Conservation (phyloP, 2,113 vertebrate species). For the Theropithecus gelada region DNA sequence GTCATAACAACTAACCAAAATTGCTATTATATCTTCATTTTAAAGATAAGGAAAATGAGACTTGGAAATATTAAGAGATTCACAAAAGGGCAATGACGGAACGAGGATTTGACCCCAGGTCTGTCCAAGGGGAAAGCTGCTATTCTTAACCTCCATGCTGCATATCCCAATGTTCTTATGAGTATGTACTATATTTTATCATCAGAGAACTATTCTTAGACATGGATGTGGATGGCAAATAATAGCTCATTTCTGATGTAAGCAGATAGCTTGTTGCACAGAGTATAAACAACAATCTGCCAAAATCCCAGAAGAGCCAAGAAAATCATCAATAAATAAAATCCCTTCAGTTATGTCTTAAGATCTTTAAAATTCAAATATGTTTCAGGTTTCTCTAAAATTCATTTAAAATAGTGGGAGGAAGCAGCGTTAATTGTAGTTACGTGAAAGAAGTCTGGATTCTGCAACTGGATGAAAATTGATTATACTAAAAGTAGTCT, state of each 20-base stretch:
- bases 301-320: constrained; percentile 3
- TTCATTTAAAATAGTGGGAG: constrained; percentile 45
- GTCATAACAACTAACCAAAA: neutral
- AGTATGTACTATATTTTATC: neutral
- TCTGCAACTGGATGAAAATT: constrained; percentile 59
- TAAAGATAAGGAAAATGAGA: neutral
- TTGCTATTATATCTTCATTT: neutral
- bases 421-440: constrained; percentile 52
- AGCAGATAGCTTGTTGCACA: neutral
- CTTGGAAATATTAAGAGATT: neutral
- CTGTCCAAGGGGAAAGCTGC: neutral
- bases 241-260: neutral
- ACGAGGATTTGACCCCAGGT: neutral
- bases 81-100: neutral
- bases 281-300: neutral
- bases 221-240: neutral
- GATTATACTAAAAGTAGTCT: constrained; percentile 63
- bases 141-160: neutral
- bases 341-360: neutral
- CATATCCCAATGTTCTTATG: neutral
- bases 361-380: constrained; percentile 58
- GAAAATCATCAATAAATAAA: constrained; percentile 44
- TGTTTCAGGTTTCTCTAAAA: constrained; percentile 46
- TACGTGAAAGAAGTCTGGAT: constrained; percentile 47
- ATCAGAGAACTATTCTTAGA: constrained; percentile 14